Conservation (phyloP, 2,888 invertebrate species). For the Stramonita haemastoma region DNA sequence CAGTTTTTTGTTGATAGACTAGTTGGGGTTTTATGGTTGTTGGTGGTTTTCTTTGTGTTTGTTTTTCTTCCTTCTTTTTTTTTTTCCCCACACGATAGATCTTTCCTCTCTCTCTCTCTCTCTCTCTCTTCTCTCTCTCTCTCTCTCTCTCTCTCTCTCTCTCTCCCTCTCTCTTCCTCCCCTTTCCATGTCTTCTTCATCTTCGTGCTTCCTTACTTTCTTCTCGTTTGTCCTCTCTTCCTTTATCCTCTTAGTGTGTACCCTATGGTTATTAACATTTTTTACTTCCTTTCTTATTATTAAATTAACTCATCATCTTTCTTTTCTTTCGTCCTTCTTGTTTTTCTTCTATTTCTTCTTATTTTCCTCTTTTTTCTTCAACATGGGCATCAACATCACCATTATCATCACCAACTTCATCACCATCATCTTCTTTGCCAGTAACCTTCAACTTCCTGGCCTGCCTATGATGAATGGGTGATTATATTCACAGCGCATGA, state of each 20-base stretch:
- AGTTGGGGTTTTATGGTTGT: no score
- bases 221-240: no score
- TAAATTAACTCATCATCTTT: neutral
- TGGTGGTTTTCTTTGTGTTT: neutral
- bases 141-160: neutral
- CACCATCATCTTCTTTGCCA: neutral
- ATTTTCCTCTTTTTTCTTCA: no score
- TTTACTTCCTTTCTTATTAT: neutral
- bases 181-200: neutral
- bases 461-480: no score
- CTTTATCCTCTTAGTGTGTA: no score
- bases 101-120: neutral
- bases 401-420: neutral
- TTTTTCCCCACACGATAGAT: neutral
- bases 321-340: neutral
- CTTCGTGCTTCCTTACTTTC: no score
- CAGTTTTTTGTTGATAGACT: no score
- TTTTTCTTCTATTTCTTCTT: no score
- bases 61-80: neutral
- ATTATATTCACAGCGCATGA: no score
- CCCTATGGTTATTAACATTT: no score
- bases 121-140: neutral
- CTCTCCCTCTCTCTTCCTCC: neutral
- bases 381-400: neutral
- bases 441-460: no score